phyloP scores from a whole-genome alignment of 1,140 invertebrate genomes.

The Drosophila parvula region DNA sequence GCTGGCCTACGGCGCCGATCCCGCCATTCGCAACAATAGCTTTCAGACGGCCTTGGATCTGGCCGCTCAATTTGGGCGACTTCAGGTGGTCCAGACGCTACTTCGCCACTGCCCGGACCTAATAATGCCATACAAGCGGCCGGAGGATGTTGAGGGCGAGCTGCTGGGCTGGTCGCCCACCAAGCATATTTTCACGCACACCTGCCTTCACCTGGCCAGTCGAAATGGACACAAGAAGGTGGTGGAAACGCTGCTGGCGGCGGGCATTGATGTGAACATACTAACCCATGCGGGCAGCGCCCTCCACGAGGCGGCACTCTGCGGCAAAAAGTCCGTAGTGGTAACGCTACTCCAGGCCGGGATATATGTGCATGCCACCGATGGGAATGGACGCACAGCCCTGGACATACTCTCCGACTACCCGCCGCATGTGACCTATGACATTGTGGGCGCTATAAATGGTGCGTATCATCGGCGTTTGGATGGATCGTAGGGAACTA shows the following conservation, averaged over 20 bases:
- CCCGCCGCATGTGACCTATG: constrained; percentile 93
- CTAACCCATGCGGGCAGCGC: constrained; percentile 95
- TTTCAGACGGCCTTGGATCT: constrained; percentile 97
- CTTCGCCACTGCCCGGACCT: constrained; percentile 91
- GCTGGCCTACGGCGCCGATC: constrained; percentile 94
- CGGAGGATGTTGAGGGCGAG: constrained; percentile 25
- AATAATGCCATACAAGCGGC: constrained; percentile 87
- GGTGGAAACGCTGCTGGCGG: constrained; percentile 92
- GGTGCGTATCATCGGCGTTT: constrained; percentile 82
- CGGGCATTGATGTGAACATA: constrained; percentile 95
- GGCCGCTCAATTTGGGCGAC: constrained; percentile 94
- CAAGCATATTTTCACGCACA: constrained; percentile 89
- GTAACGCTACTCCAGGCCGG: constrained; percentile 92
- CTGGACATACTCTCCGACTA: constrained; percentile 94
- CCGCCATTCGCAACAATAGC: constrained; percentile 93
- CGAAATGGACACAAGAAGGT: constrained; percentile 95
- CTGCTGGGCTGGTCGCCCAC: constrained; percentile 61
- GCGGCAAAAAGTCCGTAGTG: constrained; percentile 96
- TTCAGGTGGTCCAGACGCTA: constrained; percentile 94
- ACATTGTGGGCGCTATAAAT: constrained; percentile 92
- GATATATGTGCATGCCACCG: constrained; percentile 91
- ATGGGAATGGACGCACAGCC: constrained; percentile 93
- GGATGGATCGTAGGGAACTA: constrained; percentile 5
- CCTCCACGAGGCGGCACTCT: constrained; percentile 97
- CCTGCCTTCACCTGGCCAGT: constrained; percentile 96